Evolutionary conservation across 2,888 invertebrate genomes (phyloP), one percentile per base, ranked within the genome.

Genomic region (Agelastica alni): DNA sequence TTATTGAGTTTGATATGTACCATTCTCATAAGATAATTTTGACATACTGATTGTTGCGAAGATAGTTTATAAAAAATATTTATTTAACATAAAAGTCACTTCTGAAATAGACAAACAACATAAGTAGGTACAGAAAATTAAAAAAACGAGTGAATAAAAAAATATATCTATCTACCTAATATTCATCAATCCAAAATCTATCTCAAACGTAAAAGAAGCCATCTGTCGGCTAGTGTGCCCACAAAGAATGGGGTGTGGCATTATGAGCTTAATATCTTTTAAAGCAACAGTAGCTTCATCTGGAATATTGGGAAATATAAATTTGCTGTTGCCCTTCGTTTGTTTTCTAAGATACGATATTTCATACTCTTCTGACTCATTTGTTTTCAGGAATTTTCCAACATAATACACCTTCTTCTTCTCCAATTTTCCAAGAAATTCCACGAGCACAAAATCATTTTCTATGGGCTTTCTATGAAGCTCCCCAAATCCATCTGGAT

Each of bases 301-400:
- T 7, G 41, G 16, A 46, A 47, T 42, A 36, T 48, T 13, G n/a
- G 53, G 49, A 39, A 53, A 57, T 47, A 49, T 45, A 31, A 53
- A 51, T 43, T 45, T 49, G 34, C 31, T 49, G 20, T 4, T 45
- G 20, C 41, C 41, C 17, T 53, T 53, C 7, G 22, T 42, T 42
- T 42, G 42, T 9, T 43, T 45, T 31, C 28, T 45, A 12, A 44
- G 18, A 17, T 16, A 51, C 20, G 18, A 51, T 20, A 31, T 42
- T 22, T 42, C 42, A 12, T 7, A 42, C 12, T 42, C 22, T 42
- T 42, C 17, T n/a, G 45, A 45, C 31, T 32, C 45, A 14, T 30
- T 45, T 45, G 31, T 45, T 45, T 32, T 26, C 12, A 41, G 42
- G 22, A 26, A 18, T 42, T 51, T 43, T 34, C 44, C 51, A 44